These are phyloP conservation scores for Uloborus diversus DNA, from an alignment of 1,140 invertebrate genomes.

Conservation along the genomic window DNA sequence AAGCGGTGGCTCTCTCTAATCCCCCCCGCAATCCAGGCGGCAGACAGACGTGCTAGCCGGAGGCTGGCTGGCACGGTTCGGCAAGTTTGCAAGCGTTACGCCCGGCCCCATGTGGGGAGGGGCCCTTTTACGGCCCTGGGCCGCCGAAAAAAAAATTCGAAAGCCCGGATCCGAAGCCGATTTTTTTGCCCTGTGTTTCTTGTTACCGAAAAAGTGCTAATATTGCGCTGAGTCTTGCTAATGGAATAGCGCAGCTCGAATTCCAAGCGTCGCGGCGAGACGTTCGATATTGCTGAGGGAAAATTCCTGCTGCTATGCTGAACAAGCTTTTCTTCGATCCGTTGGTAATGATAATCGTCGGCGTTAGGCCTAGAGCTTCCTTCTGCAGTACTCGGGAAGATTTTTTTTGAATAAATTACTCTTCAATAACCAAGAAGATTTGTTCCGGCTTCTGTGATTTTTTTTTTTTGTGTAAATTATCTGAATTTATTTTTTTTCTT, in stretches of 20 bases:
- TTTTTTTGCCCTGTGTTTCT: neutral
- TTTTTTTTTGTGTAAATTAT: too few relatives aligned
- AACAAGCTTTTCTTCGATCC: slow-evolving; percentile 54
- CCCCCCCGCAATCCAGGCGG: slow-evolving; percentile 58
- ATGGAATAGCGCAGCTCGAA: slow-evolving; percentile 54
- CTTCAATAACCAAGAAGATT: too few relatives aligned
- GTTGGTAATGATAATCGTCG: slow-evolving; percentile 39
- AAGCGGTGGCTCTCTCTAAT: neutral
- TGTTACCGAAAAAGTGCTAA: slow-evolving; percentile 19
- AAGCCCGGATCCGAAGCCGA: neutral
- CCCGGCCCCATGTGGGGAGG: slow-evolving; percentile 16
- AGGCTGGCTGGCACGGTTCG: slow-evolving; percentile 38
- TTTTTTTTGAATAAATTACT: too few relatives aligned
- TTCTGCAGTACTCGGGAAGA: neutral
- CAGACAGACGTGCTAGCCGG: slow-evolving; percentile 53
- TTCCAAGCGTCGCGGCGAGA: slow-evolving; percentile 46
- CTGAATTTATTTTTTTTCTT: too few relatives aligned
- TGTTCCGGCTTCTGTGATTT: too few relatives aligned
- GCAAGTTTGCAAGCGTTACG: slow-evolving; percentile 8
- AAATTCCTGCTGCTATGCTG: slow-evolving; percentile 10
- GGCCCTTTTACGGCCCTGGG: neutral
- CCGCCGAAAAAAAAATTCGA: neutral
- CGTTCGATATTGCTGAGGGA: slow-evolving; percentile 42
- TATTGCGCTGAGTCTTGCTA: slow-evolving; percentile 52
- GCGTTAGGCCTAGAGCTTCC: slow-evolving; percentile 24